Conservation (phyloP, 1,140 invertebrate species). For the Coelopa frigida region DNA sequence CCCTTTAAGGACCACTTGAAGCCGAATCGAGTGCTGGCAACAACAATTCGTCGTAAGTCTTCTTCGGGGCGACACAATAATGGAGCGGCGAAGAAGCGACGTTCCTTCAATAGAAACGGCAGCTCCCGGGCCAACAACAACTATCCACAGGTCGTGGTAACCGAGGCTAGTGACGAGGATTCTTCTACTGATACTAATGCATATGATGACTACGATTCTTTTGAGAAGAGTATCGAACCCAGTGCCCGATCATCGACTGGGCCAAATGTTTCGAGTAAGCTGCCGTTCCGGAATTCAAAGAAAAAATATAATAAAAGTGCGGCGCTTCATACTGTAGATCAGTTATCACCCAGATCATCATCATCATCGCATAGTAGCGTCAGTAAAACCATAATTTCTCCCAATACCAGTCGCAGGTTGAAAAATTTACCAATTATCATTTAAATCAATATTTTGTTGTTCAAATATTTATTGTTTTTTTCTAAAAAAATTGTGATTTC, state of each 20-base stretch:
- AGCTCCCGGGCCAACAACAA: neutral
- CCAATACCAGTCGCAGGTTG: too few relatives aligned
- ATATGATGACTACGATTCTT: slow-evolving; percentile 22
- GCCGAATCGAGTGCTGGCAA: slow-evolving; percentile 25
- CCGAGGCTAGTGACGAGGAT: slow-evolving; percentile 12
- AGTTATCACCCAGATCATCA: too few relatives aligned
- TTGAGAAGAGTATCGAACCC: slow-evolving; percentile 27
- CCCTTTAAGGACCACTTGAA: slow-evolving; percentile 22
- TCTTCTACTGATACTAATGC: too few relatives aligned
- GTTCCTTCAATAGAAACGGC: slow-evolving; percentile 7
- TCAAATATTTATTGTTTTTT: too few relatives aligned
- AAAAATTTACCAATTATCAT: slow-evolving; percentile 17
- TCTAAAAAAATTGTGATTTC: too few relatives aligned
- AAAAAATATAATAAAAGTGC: too few relatives aligned
- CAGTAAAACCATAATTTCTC: neutral
- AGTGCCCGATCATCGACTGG: slow-evolving; percentile 27
- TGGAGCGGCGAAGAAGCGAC: slow-evolving; percentile 13
- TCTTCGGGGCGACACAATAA: slow-evolving; percentile 21
- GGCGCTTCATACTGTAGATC: slow-evolving; percentile 15
- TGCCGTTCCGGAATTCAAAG: too few relatives aligned
- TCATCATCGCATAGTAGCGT: too few relatives aligned
- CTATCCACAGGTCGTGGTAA: neutral
- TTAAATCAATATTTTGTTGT: slow-evolving; percentile 5
- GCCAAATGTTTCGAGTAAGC: too few relatives aligned
- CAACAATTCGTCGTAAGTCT: slow-evolving; percentile 26